These are phyloP conservation scores for Sebastes taczanowskii DNA, from an alignment of 2,797 vertebrate genomes.

Conservation along the genomic window DNA sequence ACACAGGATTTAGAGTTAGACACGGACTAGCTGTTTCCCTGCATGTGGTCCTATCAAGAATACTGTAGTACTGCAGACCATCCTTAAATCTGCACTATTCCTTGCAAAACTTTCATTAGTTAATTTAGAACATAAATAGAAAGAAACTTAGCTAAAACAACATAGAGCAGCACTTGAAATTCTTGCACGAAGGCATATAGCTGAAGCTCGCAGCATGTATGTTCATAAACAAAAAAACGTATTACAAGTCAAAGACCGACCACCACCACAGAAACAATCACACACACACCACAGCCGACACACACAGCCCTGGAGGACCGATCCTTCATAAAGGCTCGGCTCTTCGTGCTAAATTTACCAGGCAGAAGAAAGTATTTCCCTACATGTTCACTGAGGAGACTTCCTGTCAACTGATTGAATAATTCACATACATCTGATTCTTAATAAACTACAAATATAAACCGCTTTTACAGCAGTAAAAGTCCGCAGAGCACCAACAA, in stretches of 20 bases:
- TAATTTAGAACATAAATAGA: not conserved
- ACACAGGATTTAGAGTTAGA: conserved; percentile 50
- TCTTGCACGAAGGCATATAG: not conserved
- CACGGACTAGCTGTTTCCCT: conserved; percentile 8
- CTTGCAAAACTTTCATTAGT: not conserved
- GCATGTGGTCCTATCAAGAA: conserved; percentile 12
- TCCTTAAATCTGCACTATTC: not conserved
- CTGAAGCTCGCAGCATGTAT: conserved; percentile 9
- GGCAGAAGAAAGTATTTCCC: conserved; percentile 61
- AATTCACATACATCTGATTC: conserved; percentile 53
- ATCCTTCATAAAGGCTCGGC: conserved; percentile 44
- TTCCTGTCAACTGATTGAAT: conserved; percentile 64
- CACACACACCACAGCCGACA: conserved; percentile 60
- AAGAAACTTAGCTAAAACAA: not conserved
- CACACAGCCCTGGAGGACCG: conserved; percentile 58
- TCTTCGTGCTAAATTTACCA: conserved; percentile 71
- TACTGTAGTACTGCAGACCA: not conserved
- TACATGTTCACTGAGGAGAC: conserved; percentile 50
- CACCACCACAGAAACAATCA: conserved; percentile 48
- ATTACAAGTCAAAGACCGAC: conserved; percentile 48
- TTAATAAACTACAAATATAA: conserved; percentile 45
- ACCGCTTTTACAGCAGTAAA: conserved; percentile 17
- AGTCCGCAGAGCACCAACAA: conserved; percentile 27
- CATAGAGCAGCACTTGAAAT: not conserved
- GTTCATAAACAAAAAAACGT: conserved; percentile 41